Evolutionary conservation across 2,888 invertebrate species (phyloP).

Genomic region (Leptinotarsa juncta): DNA sequence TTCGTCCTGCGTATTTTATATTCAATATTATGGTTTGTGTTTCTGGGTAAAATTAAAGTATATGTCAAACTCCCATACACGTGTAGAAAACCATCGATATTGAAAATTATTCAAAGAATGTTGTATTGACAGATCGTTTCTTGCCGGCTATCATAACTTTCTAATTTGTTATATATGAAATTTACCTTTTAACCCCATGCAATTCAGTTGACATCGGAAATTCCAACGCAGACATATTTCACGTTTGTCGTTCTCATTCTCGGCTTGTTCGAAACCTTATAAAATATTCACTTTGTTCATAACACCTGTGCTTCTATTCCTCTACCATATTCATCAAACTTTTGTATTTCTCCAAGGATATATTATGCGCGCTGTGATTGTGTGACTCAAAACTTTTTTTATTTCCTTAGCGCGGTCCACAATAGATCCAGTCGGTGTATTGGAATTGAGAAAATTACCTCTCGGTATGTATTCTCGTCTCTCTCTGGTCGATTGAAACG

Average conservation of each 20-base stretch:
- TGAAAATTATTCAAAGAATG: constrained; percentile 35
- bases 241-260: constrained; percentile 32
- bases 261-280: constrained; percentile 16
- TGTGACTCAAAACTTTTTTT: constrained; percentile 52
- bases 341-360: constrained; percentile 60
- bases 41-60: constrained; percentile 2
- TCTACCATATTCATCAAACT: constrained; percentile 63
- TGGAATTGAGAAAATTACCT: constrained; percentile 34
- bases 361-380: constrained; percentile 50
- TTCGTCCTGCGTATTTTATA: too few species aligned
- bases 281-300: constrained; percentile 39
- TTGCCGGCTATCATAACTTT: constrained; percentile 37
- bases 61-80: constrained; percentile 8
- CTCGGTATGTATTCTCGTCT: constrained; percentile 35
- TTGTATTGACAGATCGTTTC: constrained; percentile 38
- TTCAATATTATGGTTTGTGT: neutral
- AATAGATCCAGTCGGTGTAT: constrained; percentile 41
- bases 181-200: constrained; percentile 43
- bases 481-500: constrained; percentile 17
- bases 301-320: constrained; percentile 61
- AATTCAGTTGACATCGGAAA: constrained; percentile 46
- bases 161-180: constrained; percentile 44
- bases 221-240: constrained; percentile 51
- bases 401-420: constrained; percentile 47
- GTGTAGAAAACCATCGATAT: constrained; percentile 31